These are phyloP conservation scores for Alsophila aescularia DNA, from an alignment of 2,888 invertebrate genomes.

Conservation along the genomic window DNA sequence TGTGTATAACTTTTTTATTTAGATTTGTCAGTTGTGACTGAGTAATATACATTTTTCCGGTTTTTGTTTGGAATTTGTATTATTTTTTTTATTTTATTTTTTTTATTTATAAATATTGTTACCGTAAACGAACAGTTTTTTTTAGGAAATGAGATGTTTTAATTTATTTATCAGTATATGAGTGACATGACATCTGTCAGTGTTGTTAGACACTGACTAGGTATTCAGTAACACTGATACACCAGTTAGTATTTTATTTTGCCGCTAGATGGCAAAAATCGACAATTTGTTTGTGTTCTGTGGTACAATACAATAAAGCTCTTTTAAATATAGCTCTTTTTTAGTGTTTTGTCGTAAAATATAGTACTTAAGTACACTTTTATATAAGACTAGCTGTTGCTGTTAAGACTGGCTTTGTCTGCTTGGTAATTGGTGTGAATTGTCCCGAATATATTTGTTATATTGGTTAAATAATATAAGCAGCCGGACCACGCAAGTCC, in stretches of 20 bases:
- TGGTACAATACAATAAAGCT: too few species aligned
- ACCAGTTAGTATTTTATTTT: background rate
- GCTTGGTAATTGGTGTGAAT: too few species aligned
- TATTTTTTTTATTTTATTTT: background rate
- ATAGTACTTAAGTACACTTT: too few species aligned
- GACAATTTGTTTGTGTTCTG: too few species aligned
- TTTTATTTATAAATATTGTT: background rate
- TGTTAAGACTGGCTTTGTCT: too few species aligned
- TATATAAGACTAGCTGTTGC: too few species aligned
- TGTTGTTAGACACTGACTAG: too few species aligned
- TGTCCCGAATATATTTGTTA: too few species aligned
- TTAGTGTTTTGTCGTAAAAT: too few species aligned
- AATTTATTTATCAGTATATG: background rate
- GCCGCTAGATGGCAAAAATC: constrained; percentile 8
- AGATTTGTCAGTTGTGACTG: background rate
- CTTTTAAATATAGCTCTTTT: too few species aligned
- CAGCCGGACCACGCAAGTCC: too few species aligned
- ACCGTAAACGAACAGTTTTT: background rate
- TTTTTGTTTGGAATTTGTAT: background rate
- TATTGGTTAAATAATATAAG: too few species aligned
- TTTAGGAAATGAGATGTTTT: background rate
- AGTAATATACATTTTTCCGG: background rate
- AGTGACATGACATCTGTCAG: background rate
- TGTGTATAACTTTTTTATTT: constrained; percentile 73
- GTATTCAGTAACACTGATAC: background rate